Conservation (phyloP, 92 coral and sea anemone species). For the Muricea muricata region DNA sequence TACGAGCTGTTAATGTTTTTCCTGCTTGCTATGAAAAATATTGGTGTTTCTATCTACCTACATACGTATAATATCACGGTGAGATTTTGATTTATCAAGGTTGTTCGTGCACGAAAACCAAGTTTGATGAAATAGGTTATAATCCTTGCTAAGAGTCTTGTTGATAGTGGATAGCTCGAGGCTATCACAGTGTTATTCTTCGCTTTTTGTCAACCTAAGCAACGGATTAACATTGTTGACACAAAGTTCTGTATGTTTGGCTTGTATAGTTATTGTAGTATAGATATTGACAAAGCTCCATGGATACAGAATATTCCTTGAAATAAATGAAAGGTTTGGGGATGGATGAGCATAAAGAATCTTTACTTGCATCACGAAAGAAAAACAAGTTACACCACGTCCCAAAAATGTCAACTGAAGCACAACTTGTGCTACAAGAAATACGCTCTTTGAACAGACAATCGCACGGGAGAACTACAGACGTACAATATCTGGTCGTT, state of each 20-base stretch:
- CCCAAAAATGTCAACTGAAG: slow-evolving; percentile 46
- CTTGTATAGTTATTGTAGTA: not conserved
- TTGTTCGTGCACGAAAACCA: not conserved
- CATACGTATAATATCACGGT: not conserved
- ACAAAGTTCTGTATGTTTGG: not conserved
- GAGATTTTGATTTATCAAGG: not conserved
- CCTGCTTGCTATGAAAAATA: not conserved
- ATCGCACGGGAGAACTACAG: not conserved
- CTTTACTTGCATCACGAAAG: not conserved
- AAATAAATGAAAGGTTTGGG: no score
- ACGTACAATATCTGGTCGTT: not conserved
- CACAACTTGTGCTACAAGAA: slow-evolving; percentile 40
- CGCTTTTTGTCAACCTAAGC: not conserved
- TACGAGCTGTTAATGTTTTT: not conserved
- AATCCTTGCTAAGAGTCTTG: slow-evolving; percentile 20
- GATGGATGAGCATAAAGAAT: not conserved
- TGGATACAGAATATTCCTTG: no score
- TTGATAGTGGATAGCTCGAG: not conserved
- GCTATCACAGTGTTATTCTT: not conserved
- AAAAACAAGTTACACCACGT: not conserved
- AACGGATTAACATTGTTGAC: slow-evolving; percentile 24
- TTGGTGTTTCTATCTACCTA: not conserved
- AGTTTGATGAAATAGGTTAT: not conserved
- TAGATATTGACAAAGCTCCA: not conserved
- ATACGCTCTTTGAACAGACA: slow-evolving; percentile 11